A percentile compares a stretch with the other conserved stretches of the same genome.
Conservation (phyloP, 2,113 vertebrate species). For the Dipodomys stephensi region DNA sequence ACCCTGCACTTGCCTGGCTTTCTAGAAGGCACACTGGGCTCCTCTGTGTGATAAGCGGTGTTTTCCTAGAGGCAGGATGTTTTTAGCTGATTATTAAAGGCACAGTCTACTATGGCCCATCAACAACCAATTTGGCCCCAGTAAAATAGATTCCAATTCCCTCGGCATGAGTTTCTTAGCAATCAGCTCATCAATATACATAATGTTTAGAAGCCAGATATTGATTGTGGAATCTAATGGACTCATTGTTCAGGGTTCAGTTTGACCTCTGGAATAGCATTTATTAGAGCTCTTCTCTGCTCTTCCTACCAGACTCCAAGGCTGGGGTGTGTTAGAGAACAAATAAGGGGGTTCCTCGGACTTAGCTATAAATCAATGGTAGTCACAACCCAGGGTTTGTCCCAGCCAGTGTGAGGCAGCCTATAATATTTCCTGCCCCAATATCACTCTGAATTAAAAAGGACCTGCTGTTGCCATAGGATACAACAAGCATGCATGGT, state of each 20-base stretch:
- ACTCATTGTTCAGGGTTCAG: slow-evolving; percentile 83
- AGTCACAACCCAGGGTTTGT: neutral
- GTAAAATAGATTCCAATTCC: slow-evolving; percentile 86
- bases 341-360: slow-evolving; percentile 5
- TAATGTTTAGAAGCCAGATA: slow-evolving; percentile 86
- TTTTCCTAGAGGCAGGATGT: slow-evolving; percentile 71
- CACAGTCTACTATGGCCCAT: slow-evolving; percentile 78
- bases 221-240: slow-evolving; percentile 89
- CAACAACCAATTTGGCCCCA: slow-evolving; percentile 84
- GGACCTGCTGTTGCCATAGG: slow-evolving; percentile 72
- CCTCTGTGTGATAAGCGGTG: slow-evolving; percentile 65
- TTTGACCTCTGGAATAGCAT: slow-evolving; percentile 79
- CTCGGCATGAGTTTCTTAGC: slow-evolving; percentile 76
- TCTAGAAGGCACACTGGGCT: slow-evolving; percentile 52
- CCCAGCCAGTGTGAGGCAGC: neutral
- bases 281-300: slow-evolving; percentile 40
- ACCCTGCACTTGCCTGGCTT: neutral
- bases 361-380: neutral
- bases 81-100: slow-evolving; percentile 82
- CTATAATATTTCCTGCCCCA: slow-evolving; percentile 45
- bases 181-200: slow-evolving; percentile 89
- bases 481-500: slow-evolving; percentile 61
- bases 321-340: neutral
- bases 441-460: slow-evolving; percentile 58
- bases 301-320: slow-evolving; percentile 67